Evolutionary conservation across 2,888 invertebrate species (phyloP), one percentile per base, ranked within the genome.

Genomic region (Halocaridina rubra): DNA sequence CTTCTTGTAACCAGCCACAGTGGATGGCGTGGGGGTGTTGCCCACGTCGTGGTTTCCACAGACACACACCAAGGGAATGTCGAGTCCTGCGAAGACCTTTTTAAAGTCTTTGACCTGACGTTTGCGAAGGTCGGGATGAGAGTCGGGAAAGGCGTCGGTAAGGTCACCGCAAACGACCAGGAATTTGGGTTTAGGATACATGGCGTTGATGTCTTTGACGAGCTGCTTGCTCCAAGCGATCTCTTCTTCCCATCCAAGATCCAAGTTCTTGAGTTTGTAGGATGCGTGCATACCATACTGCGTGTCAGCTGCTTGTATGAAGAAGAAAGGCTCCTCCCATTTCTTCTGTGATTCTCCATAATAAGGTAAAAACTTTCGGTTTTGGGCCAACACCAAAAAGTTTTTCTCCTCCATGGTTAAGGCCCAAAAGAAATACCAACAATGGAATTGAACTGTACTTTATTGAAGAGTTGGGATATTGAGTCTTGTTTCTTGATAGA

Each of bases 1-100:
- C n/a, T 88, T 46, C 16, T 89, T 80, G 79, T 90, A 90, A 7
- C 88, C 80, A 19, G 30, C 24, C 10, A 93, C 89, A 4, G 91
- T 89, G 61, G 90, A 88, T 13, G 81, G 81, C 0, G 92, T 91
- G 5, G 92, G 92, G 4, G 88, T 89, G 88, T 93, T 90, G 10
- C 92, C 92, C 32, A 93, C 89, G 89, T 93, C 93, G 89, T 93
- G 93, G 89, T 93, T 93, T 3, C 93, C 93, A 89, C 92, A 92
- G 13, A 92, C 91, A 88, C 92, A 92, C 46, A 93, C 90, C 75
- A 92, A 88, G 46, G 91, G 91, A 72, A 93, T 91, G 86, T 92
- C 89, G 13, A 92, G 87, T 32, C 90, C 90, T 13, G 89, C 87
- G 80, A 92, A 91, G 10, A 90, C 89, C 30, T 88, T 88, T 82